Conservation (phyloP, 2,888 invertebrate species). For the Andrena dorsata region DNA sequence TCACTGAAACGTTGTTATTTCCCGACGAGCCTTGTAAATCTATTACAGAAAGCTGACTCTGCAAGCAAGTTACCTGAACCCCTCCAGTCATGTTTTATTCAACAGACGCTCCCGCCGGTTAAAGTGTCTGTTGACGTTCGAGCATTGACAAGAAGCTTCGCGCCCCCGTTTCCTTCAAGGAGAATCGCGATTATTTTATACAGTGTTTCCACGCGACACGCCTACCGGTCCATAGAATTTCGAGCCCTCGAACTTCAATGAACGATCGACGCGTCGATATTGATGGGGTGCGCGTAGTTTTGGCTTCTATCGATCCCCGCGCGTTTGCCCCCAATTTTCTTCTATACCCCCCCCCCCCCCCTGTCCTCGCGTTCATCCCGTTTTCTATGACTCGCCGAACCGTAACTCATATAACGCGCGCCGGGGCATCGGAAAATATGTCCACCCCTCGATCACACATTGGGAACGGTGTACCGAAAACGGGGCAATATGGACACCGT, state of each 20-base stretch:
- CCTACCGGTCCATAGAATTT: background rate
- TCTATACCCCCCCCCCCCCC: too few species aligned
- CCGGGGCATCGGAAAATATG: background rate
- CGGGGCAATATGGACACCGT: background rate
- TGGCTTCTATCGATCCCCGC: background rate
- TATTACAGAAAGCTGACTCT: background rate
- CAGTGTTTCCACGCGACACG: background rate
- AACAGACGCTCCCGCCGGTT: background rate
- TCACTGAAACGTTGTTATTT: constrained; percentile 12
- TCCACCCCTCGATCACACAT: background rate
- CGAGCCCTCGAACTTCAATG: background rate
- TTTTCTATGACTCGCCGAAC: constrained; percentile 1
- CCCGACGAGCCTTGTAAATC: constrained; percentile 11
- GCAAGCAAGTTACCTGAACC: background rate
- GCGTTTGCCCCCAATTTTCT: background rate
- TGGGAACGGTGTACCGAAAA: background rate
- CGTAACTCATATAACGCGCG: background rate
- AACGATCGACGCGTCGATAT: constrained; percentile 26
- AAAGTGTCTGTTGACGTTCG: constrained; percentile 23
- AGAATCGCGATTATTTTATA: background rate
- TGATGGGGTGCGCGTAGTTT: constrained; percentile 8
- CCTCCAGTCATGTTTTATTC: constrained; percentile 35
- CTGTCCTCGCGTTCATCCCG: background rate
- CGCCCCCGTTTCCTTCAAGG: background rate
- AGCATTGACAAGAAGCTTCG: constrained; percentile 13